These are phyloP conservation scores for Drosophila acutilabella DNA, from an alignment of 2,888 invertebrate species.

Conservation along the genomic window DNA sequence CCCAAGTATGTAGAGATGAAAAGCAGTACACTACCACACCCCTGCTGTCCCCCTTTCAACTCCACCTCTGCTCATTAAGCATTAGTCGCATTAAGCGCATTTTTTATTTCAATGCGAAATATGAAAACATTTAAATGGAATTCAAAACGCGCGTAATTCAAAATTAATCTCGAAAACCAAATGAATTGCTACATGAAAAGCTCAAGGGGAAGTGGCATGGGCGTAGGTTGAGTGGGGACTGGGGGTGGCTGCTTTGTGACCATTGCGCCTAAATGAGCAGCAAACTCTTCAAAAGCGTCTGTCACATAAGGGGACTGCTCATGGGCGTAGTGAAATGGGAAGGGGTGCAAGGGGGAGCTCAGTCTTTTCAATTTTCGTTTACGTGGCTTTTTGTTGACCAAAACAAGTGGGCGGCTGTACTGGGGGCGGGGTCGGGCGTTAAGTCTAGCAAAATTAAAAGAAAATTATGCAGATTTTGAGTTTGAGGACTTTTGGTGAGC, in stretches of 20 bases:
- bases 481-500: conserved; percentile 16
- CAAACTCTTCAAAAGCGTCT: conserved; percentile 58
- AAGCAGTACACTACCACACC: conserved; percentile 31
- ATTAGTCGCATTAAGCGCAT: conserved; percentile 68
- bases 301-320: not conserved
- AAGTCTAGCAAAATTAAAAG: conserved; percentile 19
- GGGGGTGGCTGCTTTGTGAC: conserved; percentile 43
- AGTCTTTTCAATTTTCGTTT: conserved; percentile 59
- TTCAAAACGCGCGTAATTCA: conserved; percentile 77
- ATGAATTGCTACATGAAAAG: conserved; percentile 66
- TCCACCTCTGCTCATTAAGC: conserved; percentile 70
- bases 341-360: not conserved
- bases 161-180: conserved; percentile 73
- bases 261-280: conserved; percentile 75
- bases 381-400: conserved; percentile 66
- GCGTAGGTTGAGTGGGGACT: not conserved
- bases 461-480: conserved; percentile 22
- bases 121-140: conserved; percentile 70
- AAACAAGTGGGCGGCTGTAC: not conserved
- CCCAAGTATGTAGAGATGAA: conserved; percentile 29
- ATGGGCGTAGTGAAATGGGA: not conserved
- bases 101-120: conserved; percentile 47
- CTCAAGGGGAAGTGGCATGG: conserved; percentile 4
- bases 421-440: not conserved
- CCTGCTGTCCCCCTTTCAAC: not conserved